Conservation (phyloP, 2,113 vertebrate genomes). For the Triplophysa dalaica region DNA sequence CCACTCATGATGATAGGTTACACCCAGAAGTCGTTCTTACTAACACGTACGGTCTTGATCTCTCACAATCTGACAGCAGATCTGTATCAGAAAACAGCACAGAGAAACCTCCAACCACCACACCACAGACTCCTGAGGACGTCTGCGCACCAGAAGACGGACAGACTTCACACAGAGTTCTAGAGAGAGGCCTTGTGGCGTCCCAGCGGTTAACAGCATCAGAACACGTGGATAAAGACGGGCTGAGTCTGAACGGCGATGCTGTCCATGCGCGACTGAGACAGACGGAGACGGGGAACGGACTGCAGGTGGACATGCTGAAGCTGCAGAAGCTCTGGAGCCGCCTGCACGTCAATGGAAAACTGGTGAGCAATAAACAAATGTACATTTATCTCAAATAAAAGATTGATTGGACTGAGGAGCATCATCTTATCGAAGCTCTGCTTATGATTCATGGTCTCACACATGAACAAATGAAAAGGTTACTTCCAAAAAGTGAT, state of each 20-base stretch:
- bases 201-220: conserved; percentile 40
- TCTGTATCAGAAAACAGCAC: conserved; percentile 39
- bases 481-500: too few relatives aligned
- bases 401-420: too few relatives aligned
- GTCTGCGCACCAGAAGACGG: conserved; percentile 59
- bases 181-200: background rate
- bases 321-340: conserved; percentile 93
- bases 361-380: conserved; percentile 81
- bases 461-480: too few relatives aligned
- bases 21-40: background rate
- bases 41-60: background rate
- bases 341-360: conserved; percentile 87
- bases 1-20: background rate
- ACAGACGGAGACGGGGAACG: conserved; percentile 92
- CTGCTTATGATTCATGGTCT: too few relatives aligned
- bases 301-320: conserved; percentile 92
- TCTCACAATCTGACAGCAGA: conserved; percentile 5
- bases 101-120: conserved; percentile 55
- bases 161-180: conserved; percentile 76
- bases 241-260: conserved; percentile 88
- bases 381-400: too few relatives aligned
- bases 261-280: conserved; percentile 90
- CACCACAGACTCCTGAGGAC: conserved; percentile 79
- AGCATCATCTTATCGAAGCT: too few relatives aligned
- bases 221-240: conserved; percentile 90